Conservation (phyloP, 2,888 invertebrate genomes). For the Xanthia togata region DNA sequence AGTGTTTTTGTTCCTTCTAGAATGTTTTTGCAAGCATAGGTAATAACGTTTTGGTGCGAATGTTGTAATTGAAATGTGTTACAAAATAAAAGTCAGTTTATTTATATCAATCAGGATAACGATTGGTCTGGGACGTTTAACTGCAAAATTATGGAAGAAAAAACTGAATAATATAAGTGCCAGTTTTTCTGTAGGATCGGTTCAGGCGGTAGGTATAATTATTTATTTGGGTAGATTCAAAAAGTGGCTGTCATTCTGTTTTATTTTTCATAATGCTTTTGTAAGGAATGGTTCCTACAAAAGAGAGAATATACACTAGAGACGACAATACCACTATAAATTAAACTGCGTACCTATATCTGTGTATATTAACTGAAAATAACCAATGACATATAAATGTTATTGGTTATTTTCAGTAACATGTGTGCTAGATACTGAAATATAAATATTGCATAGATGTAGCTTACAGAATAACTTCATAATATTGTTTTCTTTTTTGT, state of each 20-base stretch:
- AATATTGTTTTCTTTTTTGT: too few relatives aligned
- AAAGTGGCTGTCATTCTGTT: neutral
- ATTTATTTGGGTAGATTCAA: neutral
- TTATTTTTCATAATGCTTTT: neutral
- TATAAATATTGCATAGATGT: too few relatives aligned
- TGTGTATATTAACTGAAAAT: too few relatives aligned
- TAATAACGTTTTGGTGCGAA: constrained; percentile 57
- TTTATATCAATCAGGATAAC: constrained; percentile 59
- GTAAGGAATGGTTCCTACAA: neutral
- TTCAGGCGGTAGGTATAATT: neutral
- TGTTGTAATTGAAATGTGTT: constrained; percentile 73
- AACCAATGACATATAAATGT: too few relatives aligned
- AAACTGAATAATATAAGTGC: neutral
- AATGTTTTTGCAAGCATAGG: constrained; percentile 68
- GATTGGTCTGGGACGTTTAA: constrained; percentile 22
- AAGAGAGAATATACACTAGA: neutral
- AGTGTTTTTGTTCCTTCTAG: constrained; percentile 74
- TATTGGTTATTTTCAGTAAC: too few relatives aligned
- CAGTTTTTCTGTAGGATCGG: constrained; percentile 4
- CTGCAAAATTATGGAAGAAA: constrained; percentile 18
- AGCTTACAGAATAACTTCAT: too few relatives aligned
- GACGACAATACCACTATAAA: neutral
- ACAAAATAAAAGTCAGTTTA: constrained; percentile 51
- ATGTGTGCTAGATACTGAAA: too few relatives aligned
- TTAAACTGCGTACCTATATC: too few relatives aligned